phyloP scores from a whole-genome alignment of 2,797 vertebrate genomes.

The Perodicticus potto region DNA sequence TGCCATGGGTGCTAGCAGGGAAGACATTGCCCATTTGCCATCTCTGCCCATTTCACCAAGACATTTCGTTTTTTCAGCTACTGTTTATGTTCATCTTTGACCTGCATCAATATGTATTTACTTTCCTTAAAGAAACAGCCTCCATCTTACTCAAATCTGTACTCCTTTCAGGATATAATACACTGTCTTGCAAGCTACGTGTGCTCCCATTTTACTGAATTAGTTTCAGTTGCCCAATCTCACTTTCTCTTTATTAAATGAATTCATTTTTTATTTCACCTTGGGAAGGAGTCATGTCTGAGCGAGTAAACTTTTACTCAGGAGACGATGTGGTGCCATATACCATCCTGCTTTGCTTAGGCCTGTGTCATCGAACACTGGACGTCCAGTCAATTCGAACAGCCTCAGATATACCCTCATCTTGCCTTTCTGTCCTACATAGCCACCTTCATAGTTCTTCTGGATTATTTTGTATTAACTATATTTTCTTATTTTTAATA shows the following conservation, averaged over 20 bases:
- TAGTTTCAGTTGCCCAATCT: not conserved
- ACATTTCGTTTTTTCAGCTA: not conserved
- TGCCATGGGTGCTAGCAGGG: not conserved
- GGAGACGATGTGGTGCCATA: not conserved
- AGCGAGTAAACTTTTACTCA: not conserved
- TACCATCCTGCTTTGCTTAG: not conserved
- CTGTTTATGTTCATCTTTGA: not conserved
- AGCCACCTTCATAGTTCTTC: not conserved
- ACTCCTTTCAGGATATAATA: not conserved
- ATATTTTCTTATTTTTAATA: not conserved
- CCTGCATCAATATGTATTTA: not conserved
- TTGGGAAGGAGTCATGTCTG: not conserved
- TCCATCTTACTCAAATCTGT: not conserved
- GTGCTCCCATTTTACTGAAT: not conserved
- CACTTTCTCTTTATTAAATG: slow-evolving; percentile 2
- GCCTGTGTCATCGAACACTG: not conserved
- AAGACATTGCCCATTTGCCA: not conserved
- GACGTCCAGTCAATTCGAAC: not conserved
- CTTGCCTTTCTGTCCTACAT: not conserved
- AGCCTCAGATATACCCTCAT: not conserved
- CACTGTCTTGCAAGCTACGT: not conserved
- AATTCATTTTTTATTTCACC: not conserved
- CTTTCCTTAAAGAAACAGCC: not conserved
- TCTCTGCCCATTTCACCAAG: not conserved
- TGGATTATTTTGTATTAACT: not conserved